Percentiles rank a stretch among this genome's conserved stretches.
phyloP scores from a whole-genome alignment of 2,113 vertebrate genomes.

The Neomonachus schauinslandi region DNA sequence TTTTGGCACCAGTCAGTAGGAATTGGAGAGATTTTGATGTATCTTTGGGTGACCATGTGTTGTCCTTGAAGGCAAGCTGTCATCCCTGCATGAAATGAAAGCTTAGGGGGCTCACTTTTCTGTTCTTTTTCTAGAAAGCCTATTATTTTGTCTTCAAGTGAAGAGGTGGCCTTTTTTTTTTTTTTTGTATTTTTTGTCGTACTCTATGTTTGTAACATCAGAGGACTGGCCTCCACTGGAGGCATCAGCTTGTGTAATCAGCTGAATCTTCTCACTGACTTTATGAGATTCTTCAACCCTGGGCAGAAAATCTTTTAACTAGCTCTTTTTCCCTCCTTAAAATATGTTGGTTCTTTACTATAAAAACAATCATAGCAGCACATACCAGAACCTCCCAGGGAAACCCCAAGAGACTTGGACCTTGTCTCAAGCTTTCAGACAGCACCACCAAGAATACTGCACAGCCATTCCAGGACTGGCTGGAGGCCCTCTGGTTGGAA shows the following conservation, averaged over 20 bases:
- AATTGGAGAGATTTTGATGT: not conserved
- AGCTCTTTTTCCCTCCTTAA: conserved; percentile 26
- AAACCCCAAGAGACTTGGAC: not conserved
- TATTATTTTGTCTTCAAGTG: not conserved
- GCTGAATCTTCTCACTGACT: not conserved
- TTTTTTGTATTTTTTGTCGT: not conserved
- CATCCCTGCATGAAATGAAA: not conserved
- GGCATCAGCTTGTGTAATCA: not conserved
- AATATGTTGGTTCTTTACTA: not conserved
- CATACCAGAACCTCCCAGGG: conserved; percentile 6
- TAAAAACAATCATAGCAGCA: not conserved
- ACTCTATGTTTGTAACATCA: not conserved
- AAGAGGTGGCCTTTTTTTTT: not conserved
- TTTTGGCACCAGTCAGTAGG: not conserved
- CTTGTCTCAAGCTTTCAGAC: not conserved
- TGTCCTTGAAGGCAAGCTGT: not conserved
- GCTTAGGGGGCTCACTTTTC: not conserved
- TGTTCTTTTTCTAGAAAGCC: not conserved
- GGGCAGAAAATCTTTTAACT: not conserved
- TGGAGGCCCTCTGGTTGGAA: not conserved
- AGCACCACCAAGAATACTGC: not conserved
- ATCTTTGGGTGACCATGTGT: not conserved
- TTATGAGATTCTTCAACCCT: not conserved
- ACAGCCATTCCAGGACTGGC: not conserved
- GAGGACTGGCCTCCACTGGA: not conserved